Evolutionary conservation across 2,888 invertebrate genomes (phyloP).

Genomic region (Oxystoma pomonae): DNA sequence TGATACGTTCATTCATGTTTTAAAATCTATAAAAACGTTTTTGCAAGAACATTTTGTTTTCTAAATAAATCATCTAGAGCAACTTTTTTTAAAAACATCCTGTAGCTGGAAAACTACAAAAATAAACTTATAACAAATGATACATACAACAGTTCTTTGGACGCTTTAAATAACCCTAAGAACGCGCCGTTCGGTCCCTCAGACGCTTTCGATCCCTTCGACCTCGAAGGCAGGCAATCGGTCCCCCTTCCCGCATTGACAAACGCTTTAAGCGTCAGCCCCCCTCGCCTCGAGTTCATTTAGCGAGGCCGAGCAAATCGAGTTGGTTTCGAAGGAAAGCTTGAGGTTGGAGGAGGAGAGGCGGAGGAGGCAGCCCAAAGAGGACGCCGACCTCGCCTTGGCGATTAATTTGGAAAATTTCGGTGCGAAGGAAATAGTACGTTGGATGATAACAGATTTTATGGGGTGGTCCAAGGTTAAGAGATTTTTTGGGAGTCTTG

Average conservation of each 20-base stretch:
- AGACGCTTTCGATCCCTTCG: constrained; percentile 53
- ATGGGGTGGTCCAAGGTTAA: too few species aligned
- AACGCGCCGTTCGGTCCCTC: constrained; percentile 12
- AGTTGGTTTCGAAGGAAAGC: constrained; percentile 71
- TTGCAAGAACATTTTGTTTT: too few species aligned
- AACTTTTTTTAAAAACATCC: too few species aligned
- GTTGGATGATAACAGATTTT: too few species aligned
- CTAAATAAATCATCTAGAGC: too few species aligned
- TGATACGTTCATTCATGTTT: too few species aligned
- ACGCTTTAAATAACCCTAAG: constrained; percentile 25
- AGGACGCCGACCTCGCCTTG: constrained; percentile 69
- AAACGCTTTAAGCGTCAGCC: constrained; percentile 37
- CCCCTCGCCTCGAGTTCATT: constrained; percentile 37
- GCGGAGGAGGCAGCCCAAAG: constrained; percentile 53
- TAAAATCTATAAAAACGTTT: too few species aligned
- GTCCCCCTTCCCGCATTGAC: constrained; percentile 38
- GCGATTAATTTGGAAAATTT: constrained; percentile 68
- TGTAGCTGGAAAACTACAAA: constrained; percentile 21
- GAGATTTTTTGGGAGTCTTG: too few species aligned
- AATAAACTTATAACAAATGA: constrained; percentile 19
- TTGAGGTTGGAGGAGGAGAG: constrained; percentile 59
- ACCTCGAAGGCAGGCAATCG: constrained; percentile 46
- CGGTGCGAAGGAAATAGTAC: too few species aligned
- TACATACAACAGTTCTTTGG: constrained; percentile 19
- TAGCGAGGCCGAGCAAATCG: constrained; percentile 65